A percentile compares a stretch with the other conserved stretches of the same genome.
Conservation (phyloP, 2,797 vertebrate genomes). For the Poliocrania exsul region DNA sequence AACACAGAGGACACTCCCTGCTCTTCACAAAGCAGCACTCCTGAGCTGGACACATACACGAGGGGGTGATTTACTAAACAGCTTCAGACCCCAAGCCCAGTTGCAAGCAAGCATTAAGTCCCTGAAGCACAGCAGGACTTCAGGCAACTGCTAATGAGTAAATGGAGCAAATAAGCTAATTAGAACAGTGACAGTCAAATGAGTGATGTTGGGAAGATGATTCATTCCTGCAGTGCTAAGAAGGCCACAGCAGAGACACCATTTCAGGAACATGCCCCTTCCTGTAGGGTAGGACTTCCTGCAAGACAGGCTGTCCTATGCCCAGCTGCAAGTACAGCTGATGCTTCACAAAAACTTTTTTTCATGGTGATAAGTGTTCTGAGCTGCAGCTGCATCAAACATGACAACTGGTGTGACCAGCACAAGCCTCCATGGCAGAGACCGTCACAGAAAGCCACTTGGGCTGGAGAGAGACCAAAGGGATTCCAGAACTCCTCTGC, state of each 20-base stretch:
- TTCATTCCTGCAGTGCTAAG: conserved; percentile 23
- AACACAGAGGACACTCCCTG: neutral
- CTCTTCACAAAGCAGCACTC: neutral
- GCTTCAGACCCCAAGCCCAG: neutral
- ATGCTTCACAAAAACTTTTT: neutral
- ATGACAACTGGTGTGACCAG: neutral
- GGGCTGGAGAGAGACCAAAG: neutral
- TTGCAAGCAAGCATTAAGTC: neutral
- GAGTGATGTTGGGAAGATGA: conserved; percentile 53
- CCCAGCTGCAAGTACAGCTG: neutral
- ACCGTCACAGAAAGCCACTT: neutral
- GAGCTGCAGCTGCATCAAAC: neutral
- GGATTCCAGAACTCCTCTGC: neutral
- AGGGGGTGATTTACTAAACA: neutral
- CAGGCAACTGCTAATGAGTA: conserved; percentile 71
- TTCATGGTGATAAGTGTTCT: neutral
- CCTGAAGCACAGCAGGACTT: conserved; percentile 68
- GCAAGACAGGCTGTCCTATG: neutral
- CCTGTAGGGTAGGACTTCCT: neutral
- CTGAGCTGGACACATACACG: neutral
- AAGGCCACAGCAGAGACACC: neutral
- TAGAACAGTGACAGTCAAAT: conserved; percentile 74
- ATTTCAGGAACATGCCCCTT: neutral
- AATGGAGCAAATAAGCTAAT: conserved; percentile 80
- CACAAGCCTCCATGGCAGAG: neutral